Percentiles rank a stretch among this genome's conserved stretches.
These are phyloP conservation scores for Squalus acanthias DNA, from an alignment of 2,797 vertebrate genomes.

Conservation along the genomic window DNA sequence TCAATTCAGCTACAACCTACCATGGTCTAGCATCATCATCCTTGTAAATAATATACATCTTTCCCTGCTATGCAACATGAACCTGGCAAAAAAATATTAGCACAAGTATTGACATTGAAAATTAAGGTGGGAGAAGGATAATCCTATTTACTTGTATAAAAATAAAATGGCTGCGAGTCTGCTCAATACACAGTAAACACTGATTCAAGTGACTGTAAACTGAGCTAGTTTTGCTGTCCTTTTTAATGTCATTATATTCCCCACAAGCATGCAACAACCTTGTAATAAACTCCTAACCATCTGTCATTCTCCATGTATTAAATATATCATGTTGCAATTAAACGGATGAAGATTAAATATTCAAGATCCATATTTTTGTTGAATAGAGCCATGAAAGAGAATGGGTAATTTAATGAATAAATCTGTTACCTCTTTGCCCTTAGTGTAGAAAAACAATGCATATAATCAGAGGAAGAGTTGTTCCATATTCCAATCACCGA, in stretches of 20 bases:
- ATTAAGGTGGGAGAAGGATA: neutral
- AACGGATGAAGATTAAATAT: constrained; percentile 35
- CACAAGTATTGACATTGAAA: neutral
- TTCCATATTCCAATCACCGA: constrained; percentile 7
- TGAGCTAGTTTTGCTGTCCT: constrained; percentile 7
- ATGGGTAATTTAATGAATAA: constrained; percentile 32
- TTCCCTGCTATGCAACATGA: neutral
- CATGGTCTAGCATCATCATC: neutral
- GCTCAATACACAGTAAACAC: neutral
- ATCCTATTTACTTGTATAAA: neutral
- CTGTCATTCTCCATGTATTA: constrained; percentile 35
- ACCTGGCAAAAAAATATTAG: neutral
- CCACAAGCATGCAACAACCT: constrained; percentile 10
- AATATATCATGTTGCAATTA: constrained; percentile 34
- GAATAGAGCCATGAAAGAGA: constrained; percentile 34
- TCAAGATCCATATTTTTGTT: constrained; percentile 35
- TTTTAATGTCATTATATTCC: constrained; percentile 15
- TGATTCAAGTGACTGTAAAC: neutral
- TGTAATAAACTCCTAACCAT: constrained; percentile 32
- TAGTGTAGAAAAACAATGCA: constrained; percentile 28
- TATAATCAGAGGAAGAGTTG: constrained; percentile 2
- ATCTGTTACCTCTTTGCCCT: constrained; percentile 29
- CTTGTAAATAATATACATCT: neutral
- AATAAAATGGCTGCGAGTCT: neutral
- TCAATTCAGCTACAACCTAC: neutral